Base-by-base conservation (phyloP, 2,797 vertebrate genomes). In the Spheniscus humboldti region DNA sequence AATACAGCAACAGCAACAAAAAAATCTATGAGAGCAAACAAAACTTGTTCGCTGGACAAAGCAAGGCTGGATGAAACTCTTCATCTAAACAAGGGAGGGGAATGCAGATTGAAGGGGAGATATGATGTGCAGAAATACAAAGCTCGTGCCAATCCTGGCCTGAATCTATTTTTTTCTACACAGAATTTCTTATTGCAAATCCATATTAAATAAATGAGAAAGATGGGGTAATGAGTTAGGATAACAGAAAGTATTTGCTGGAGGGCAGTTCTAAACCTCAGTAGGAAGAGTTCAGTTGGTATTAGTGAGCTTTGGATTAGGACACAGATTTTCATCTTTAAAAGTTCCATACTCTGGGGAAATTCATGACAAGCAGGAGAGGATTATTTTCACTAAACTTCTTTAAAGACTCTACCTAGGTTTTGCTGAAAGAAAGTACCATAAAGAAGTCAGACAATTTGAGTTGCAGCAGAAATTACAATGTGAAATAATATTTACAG, bases 1-100 rank as follows among this genome's bases (percentile, higher is more conserved):
- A 96, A 95, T 93, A 94, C 57, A 82, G 33, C 27, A 92, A 43
- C 27, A 93, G 39, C 41, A 86, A 63, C 11, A 50, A 39, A 82
- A 84, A 15, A 14, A 30, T 39, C n/a, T 35, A 3, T 0, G 0
- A 39, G 5, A 48, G 22, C 5, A 56, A 83, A 27, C 10, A 76
- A 90, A 90, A 63, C 5, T 23, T 52, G 2, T 28, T 83, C 53
- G 8, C 18, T 39, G 18, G 35, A 37, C 22, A 85, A 77, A 59
- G 17, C 4, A 69, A 3, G 20, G 30, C 13, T 6, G 4, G 16
- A 43, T 31, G 10, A 56, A 88, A 72, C 9, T 12, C 14, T 77
- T 66, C 19, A 63, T 52, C 14, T 68, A 33, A 78, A 25, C 13
- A 66, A 25, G 13, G 39, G 33, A 64, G 4, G 4, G 3, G 8